These are phyloP conservation scores for Chloroceryle amazona DNA, from an alignment of 2,797 vertebrate species.

Conservation along the genomic window DNA sequence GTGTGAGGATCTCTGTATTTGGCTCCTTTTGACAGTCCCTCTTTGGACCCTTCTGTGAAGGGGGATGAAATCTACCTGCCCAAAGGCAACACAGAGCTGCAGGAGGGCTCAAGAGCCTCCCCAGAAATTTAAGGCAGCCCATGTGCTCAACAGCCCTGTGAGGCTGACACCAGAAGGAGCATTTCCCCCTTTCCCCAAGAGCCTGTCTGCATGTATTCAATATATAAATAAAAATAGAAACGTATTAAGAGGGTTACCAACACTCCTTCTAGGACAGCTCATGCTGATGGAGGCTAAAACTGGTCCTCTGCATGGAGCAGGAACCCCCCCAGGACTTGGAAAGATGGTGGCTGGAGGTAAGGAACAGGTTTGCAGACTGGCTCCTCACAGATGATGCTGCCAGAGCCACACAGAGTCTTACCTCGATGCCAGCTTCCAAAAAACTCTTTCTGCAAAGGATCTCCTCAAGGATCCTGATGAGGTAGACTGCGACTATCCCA, in stretches of 20 bases:
- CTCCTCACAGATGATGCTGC: not conserved
- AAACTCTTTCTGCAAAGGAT: not conserved
- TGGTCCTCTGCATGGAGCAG: not conserved
- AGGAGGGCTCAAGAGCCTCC: not conserved
- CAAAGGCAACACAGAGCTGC: not conserved
- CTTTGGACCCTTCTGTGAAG: not conserved
- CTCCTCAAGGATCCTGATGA: not conserved
- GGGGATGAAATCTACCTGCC: fast-evolving
- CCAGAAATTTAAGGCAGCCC: not conserved
- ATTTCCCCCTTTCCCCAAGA: fast-evolving
- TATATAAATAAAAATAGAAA: no score
- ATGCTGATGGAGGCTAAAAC: not conserved
- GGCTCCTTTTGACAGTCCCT: not conserved
- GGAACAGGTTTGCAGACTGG: fast-evolving
- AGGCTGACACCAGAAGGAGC: fast-evolving
- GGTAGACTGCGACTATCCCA: not conserved
- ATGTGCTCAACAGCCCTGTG: fast-evolving
- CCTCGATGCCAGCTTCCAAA: not conserved
- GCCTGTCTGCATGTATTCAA: fast-evolving
- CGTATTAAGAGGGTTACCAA: not conserved
- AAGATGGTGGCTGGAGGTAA: not conserved
- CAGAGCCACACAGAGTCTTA: fast-evolving
- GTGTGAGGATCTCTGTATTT: not conserved
- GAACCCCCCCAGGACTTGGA: fast-evolving
- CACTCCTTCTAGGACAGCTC: not conserved